Evolutionary conservation across 1,140 invertebrate species (phyloP), one percentile per base, ranked within the genome.

Genomic region (Drosophila kurseongensis): DNA sequence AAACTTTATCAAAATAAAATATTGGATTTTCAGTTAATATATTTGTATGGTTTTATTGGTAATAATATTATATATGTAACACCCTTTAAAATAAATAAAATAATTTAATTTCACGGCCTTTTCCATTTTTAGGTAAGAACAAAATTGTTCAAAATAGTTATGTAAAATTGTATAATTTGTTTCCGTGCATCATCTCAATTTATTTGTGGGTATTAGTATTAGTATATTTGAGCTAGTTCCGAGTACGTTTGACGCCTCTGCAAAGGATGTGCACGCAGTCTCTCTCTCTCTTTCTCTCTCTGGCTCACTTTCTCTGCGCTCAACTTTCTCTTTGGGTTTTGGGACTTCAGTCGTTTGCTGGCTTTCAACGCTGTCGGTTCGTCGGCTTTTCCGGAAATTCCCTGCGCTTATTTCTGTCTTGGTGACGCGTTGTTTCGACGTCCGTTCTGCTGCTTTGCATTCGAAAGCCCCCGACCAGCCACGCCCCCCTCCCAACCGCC

Each of bases 331-430:
- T 67, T 50, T 27, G 63, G 44, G 36, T 38, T 32, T 44, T 57
- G 35, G 27, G 35, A 48, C 80, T 23, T 89, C 68, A 89, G 83
- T 88, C 84, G 71, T 84, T 80, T 75, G 80, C 76, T 88, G 76
- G 76, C 84, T 89, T 80, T 89, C 68, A 65, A 74, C 73, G 76
- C 78, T 58, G 84, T 88, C 68, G 80, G 76, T 83, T 78, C 79
- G 67, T 35, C 59, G 55, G 51, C 60, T 77, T 80, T 52, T 38
- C 41, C 48, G 41, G 65, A 45, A 60, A 62, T 27, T 29, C 12
- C 40, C 44, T 16, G 50, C 32, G 41, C 44, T 27, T 32, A 29
- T 55, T 48, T 55, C 45, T 55, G 36, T 65, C 56, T 41, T 58
- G 48, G 36, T 59, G 40, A 42, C 59, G 62, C 57, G 54, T 55